Conservation (phyloP, 1,140 invertebrate species). For the Drosophila ananassae region DNA sequence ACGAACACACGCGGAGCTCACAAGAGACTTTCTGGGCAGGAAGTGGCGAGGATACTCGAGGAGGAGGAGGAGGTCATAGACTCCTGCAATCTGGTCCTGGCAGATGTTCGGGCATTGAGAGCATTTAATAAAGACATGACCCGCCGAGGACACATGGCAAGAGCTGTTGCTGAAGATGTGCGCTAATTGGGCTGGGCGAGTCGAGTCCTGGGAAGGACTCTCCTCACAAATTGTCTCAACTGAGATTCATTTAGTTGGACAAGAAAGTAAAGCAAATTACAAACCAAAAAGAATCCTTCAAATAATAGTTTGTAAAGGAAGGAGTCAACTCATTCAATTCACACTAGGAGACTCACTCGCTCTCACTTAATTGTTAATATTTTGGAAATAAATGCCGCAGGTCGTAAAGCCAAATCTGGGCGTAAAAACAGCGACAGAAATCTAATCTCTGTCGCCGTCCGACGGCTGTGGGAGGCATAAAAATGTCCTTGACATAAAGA, state of each 20-base stretch:
- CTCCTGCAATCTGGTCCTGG: constrained; percentile 33
- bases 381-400: constrained; percentile 41
- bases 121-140: constrained; percentile 59
- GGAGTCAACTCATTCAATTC: constrained; percentile 1
- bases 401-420: constrained; percentile 49
- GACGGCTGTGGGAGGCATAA: constrained; percentile 48
- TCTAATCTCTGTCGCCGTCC: constrained; percentile 38
- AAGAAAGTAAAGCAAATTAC: background rate
- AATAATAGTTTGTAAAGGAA: background rate
- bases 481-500: constrained; percentile 71
- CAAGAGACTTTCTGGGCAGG: constrained; percentile 10
- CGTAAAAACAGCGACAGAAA: constrained; percentile 38
- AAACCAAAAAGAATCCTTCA: background rate
- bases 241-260: constrained; percentile 24
- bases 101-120: constrained; percentile 52
- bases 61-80: constrained; percentile 8
- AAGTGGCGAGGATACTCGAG: background rate
- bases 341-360: constrained; percentile 11
- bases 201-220: background rate
- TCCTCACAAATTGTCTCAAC: constrained; percentile 5
- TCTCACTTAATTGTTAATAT: constrained; percentile 52
- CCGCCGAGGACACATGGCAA: constrained; percentile 26
- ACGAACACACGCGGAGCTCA: constrained; percentile 51
- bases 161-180: constrained; percentile 48
- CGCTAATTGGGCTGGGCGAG: constrained; percentile 45